Evolutionary conservation across 2,797 vertebrate species (phyloP).

Genomic region (Fistularia commersonii): DNA sequence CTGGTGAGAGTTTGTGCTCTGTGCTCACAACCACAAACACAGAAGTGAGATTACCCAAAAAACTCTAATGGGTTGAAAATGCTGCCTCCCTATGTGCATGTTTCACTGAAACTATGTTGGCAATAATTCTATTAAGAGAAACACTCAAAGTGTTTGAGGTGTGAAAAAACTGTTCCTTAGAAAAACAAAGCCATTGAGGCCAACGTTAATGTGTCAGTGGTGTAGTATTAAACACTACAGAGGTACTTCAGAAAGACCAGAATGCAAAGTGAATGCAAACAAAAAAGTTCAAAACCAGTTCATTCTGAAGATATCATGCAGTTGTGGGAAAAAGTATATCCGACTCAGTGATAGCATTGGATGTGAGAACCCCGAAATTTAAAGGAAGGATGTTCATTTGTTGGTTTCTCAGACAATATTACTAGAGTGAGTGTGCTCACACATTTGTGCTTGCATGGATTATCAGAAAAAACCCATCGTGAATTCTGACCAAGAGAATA

Average conservation of each 20-base stretch:
- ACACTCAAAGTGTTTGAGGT: constrained; percentile 22
- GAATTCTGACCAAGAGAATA: constrained; percentile 15
- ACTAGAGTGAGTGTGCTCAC: constrained; percentile 3
- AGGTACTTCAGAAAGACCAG: constrained; percentile 36
- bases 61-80: constrained; percentile 24
- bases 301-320: constrained; percentile 21
- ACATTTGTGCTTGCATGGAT: neutral
- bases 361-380: constrained; percentile 30
- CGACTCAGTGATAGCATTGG: neutral
- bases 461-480: constrained; percentile 11
- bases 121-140: constrained; percentile 19
- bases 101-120: constrained; percentile 39
- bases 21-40: too few species aligned
- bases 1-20: neutral
- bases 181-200: constrained; percentile 10
- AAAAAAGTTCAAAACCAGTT: constrained; percentile 23
- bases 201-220: constrained; percentile 13
- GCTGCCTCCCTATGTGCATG: constrained; percentile 27
- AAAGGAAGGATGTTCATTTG: constrained; percentile 53
- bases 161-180: constrained; percentile 10
- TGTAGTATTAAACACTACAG: constrained; percentile 32
- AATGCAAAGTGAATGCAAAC: constrained; percentile 20
- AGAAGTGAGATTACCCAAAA: neutral
- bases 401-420: constrained; percentile 33
- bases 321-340: constrained; percentile 30